These are phyloP conservation scores for Rutpela maculata DNA, from an alignment of 2,888 invertebrate genomes.

Conservation along the genomic window DNA sequence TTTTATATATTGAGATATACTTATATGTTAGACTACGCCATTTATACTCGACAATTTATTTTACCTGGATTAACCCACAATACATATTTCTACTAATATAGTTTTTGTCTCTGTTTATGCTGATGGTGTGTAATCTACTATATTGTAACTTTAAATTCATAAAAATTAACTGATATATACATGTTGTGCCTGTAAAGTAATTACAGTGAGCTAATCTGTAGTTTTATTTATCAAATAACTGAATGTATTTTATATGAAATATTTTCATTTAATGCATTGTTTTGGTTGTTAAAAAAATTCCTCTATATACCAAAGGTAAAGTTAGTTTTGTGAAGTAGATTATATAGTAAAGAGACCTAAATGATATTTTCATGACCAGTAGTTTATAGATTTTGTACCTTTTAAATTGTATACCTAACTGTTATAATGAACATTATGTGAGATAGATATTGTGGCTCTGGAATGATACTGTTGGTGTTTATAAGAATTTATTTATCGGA, in stretches of 20 bases:
- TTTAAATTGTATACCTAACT: slow-evolving; percentile 64
- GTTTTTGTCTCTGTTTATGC: slow-evolving; percentile 5
- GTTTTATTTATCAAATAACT: slow-evolving; percentile 53
- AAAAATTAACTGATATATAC: slow-evolving; percentile 56
- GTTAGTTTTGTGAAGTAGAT: slow-evolving; percentile 53
- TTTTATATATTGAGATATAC: no score
- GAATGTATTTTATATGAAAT: slow-evolving; percentile 58
- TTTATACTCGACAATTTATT: neutral
- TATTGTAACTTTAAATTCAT: slow-evolving; percentile 34
- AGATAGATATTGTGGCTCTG: slow-evolving; percentile 48
- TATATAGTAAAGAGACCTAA: slow-evolving; percentile 59
- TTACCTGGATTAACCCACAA: slow-evolving; percentile 6
- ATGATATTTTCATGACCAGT: slow-evolving; percentile 72
- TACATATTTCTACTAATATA: slow-evolving; percentile 9
- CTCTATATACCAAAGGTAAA: slow-evolving; percentile 52
- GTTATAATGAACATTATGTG: slow-evolving; percentile 51
- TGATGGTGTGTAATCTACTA: slow-evolving; percentile 35
- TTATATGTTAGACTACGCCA: no score
- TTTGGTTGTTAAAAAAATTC: slow-evolving; percentile 45
- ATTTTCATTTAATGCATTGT: slow-evolving; percentile 44
- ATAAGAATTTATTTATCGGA: slow-evolving; percentile 58
- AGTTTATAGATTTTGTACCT: slow-evolving; percentile 71
- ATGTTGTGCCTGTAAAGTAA: slow-evolving; percentile 71
- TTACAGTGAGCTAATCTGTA: slow-evolving; percentile 62
- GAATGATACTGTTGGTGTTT: slow-evolving; percentile 59